Evolutionary conservation across 92 coral and sea anemone species (phyloP).

Genomic region (Montipora capitata): DNA sequence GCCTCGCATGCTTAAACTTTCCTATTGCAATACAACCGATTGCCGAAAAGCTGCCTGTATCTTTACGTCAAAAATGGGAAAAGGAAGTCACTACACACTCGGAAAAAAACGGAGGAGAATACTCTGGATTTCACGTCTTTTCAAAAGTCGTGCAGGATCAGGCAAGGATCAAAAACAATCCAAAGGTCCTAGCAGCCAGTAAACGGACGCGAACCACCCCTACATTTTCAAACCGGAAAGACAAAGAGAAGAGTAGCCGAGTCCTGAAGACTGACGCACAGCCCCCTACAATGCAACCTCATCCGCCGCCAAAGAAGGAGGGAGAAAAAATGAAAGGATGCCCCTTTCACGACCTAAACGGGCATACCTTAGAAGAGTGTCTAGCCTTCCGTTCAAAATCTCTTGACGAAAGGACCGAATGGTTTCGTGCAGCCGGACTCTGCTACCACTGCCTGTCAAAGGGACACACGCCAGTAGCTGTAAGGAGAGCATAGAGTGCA

Average conservation of each 20-base stretch:
- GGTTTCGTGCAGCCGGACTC: constrained; percentile 71
- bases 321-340: constrained; percentile 37
- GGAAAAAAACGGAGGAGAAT: constrained; percentile 49
- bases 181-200: constrained; percentile 42
- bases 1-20: constrained; percentile 19
- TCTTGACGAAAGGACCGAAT: constrained; percentile 55
- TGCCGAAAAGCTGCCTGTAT: constrained; percentile 61
- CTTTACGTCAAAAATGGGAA: constrained; percentile 70
- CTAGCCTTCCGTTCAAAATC: constrained; percentile 58
- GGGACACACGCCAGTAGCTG: constrained; percentile 47
- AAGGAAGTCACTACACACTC: constrained; percentile 60
- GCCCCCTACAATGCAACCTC: not conserved
- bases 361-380: constrained; percentile 69
- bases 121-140: constrained; percentile 60
- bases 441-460: constrained; percentile 74
- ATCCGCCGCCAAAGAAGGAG: constrained; percentile 3
- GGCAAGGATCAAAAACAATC: constrained; percentile 66
- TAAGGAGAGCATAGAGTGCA: constrained; percentile 41
- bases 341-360: constrained; percentile 63
- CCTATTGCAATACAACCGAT: constrained; percentile 75
- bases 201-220: not conserved
- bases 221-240: not conserved
- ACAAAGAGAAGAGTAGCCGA: not conserved
- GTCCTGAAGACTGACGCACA: constrained; percentile 1
- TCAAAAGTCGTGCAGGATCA: constrained; percentile 63